These are phyloP conservation scores for Pocillopora verrucosa DNA, from an alignment of 64 coral and sea anemone genomes.

Conservation along the genomic window DNA sequence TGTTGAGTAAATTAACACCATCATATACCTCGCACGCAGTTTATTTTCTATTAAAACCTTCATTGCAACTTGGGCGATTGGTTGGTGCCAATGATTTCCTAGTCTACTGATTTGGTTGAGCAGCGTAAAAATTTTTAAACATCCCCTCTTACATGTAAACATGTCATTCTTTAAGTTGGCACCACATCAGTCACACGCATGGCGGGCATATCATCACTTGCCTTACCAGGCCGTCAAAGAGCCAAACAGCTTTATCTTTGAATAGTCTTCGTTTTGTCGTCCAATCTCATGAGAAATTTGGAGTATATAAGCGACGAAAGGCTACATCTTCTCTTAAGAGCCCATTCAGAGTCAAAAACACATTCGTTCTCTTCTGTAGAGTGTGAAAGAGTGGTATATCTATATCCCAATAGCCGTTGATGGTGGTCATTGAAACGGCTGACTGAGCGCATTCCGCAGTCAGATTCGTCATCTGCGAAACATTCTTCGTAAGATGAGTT, in stretches of 20 bases:
- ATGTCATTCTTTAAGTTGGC: background rate
- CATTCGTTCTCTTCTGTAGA: conserved; percentile 34
- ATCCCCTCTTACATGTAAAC: background rate
- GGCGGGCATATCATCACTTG: background rate
- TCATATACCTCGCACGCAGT: background rate
- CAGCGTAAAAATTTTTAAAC: background rate
- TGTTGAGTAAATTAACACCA: background rate
- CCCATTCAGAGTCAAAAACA: conserved; percentile 61
- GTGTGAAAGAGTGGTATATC: background rate
- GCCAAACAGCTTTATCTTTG: background rate
- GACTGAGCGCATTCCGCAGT: background rate
- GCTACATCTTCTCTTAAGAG: conserved; percentile 26
- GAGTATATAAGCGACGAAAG: conserved; percentile 58
- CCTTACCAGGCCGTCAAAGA: background rate
- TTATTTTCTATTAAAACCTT: background rate
- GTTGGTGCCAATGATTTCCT: too few relatives aligned
- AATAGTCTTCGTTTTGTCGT: conserved; percentile 34
- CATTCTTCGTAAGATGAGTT: conserved; percentile 4
- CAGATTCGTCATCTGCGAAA: conserved; percentile 68
- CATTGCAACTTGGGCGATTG: background rate
- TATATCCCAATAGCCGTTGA: background rate
- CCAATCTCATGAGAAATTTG: conserved; percentile 5
- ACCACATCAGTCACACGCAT: background rate
- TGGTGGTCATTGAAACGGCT: background rate
- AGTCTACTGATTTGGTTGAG: background rate